Conservation (phyloP, 2,113 vertebrate species). For the Okapia johnstoni region DNA sequence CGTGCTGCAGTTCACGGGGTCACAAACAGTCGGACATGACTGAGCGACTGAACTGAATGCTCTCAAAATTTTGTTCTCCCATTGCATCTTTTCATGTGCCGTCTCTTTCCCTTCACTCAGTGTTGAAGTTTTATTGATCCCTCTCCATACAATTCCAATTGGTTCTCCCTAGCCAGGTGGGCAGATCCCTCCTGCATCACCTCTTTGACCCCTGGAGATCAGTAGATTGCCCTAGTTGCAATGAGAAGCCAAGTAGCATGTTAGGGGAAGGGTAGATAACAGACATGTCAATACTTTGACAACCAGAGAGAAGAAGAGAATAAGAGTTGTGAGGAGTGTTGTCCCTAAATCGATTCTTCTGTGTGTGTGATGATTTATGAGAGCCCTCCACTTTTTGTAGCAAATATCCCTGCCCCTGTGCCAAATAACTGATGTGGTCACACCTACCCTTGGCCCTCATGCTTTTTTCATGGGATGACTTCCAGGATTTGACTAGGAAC, state of each 20-base stretch:
- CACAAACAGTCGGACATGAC: too few species aligned
- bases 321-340: neutral
- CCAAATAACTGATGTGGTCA: neutral
- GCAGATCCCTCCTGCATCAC: neutral
- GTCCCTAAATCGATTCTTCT: neutral
- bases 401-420: neutral
- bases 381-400: neutral
- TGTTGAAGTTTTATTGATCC: neutral
- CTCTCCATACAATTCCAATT: neutral
- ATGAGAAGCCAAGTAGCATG: neutral
- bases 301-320: neutral
- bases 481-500: neutral
- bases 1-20: too few species aligned
- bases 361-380: neutral
- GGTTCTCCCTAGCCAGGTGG: neutral
- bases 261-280: neutral
- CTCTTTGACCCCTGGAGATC: neutral
- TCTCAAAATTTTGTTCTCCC: neutral
- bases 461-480: neutral
- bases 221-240: neutral
- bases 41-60: neutral
- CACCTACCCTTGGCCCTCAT: neutral
- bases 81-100: neutral
- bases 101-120: neutral
- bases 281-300: neutral